phyloP scores from a whole-genome alignment of 30 jellyfish, hydroid and myxozoan genomes.

The Turritopsis dohrnii region DNA sequence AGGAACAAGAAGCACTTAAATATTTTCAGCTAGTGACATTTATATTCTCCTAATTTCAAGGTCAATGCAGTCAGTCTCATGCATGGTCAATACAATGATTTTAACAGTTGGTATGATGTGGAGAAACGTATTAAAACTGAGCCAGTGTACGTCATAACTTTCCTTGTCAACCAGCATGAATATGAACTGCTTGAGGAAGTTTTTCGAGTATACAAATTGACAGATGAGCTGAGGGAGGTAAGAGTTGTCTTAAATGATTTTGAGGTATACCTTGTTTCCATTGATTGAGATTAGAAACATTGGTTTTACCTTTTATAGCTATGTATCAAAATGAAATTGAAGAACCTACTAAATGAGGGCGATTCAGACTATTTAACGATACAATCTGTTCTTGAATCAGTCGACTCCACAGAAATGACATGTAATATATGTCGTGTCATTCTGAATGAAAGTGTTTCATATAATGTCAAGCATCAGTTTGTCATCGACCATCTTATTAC shows the following conservation, averaged over 20 bases:
- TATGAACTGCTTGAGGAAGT: slow-evolving; percentile 58
- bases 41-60: background rate
- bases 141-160: slow-evolving; percentile 56
- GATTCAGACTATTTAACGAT: slow-evolving; percentile 29
- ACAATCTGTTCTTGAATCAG: slow-evolving; percentile 30
- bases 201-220: slow-evolving; percentile 34
- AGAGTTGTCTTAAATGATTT: background rate
- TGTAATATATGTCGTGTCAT: slow-evolving; percentile 42
- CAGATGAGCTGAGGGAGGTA: slow-evolving; percentile 55
- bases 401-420: slow-evolving; percentile 43
- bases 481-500: slow-evolving; percentile 26
- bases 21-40: too few species aligned
- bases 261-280: background rate
- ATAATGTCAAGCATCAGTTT: background rate
- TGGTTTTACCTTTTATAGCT: slow-evolving; percentile 23
- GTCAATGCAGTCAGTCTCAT: slow-evolving; percentile 2
- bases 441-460: slow-evolving; percentile 35
- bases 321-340: slow-evolving; percentile 50
- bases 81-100: slow-evolving; percentile 24
- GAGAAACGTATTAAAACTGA: slow-evolving; percentile 27
- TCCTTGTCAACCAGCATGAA: slow-evolving; percentile 38
- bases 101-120: slow-evolving; percentile 74
- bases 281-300: background rate
- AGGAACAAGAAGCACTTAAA: too few species aligned
- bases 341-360: slow-evolving; percentile 39